Evolutionary conservation across 2,888 invertebrate species (phyloP), one percentile per base, ranked within the genome.

Genomic region (Tortricodes alternella): DNA sequence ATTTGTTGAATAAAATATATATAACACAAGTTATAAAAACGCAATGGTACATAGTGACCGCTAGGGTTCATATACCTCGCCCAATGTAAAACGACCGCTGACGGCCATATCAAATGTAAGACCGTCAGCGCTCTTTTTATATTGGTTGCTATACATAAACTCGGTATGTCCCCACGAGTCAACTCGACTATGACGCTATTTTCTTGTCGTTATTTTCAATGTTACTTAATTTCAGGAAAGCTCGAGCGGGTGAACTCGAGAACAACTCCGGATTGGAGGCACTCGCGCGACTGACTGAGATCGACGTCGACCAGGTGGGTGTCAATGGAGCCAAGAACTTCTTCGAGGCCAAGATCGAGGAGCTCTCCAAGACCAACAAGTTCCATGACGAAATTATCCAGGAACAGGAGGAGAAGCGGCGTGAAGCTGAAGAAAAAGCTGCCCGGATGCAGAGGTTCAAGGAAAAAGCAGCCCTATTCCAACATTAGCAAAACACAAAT

Each of bases 331-430:
- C 98, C 27, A 98, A 98, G 80, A 95, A 95, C 76, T 98, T 98
- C 91, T 98, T 98, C 76, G 97, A 98, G 91, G 97, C 98, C 0
- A 98, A 98, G 94, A 98, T 98, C 70, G 96, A 96, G 73, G 95
- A 97, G 74, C 93, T 97, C 61, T 86, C 95, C 7, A 94, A 95
- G 71, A 92, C 94, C 55, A 96, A 95, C 76, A 97, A 97, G 88
- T 98, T 98, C 84, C 98, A 98, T 76, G 94, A 95, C 65, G 98
- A 98, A 87, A 98, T 98, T 62, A 93, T 96, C 59, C 94, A 95
- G 81, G 98, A 98, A 78, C 97, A 98, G 77, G 97, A 98, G 74
- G 96, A 97, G 71, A 93, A 96, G 67, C 95, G 95, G 62, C 92
- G 94, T 49, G 93, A 95, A 70, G 96, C 96, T 53, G 97, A 98